Conservation (phyloP, 64 coral and sea anemone genomes). For the Pocillopora verrucosa region DNA sequence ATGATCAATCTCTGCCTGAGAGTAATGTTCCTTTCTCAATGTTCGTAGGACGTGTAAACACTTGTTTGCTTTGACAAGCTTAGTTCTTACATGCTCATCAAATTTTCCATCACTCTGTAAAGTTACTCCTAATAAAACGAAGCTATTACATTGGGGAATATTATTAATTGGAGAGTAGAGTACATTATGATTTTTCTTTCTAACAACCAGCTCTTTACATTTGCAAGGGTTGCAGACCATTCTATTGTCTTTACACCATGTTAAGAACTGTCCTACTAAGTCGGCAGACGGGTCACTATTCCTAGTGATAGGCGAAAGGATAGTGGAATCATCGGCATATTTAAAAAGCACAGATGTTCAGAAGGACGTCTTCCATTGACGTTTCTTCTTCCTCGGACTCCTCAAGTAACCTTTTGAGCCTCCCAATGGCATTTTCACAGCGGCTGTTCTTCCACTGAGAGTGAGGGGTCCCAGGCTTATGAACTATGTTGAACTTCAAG, state of each 20-base stretch:
- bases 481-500: slow-evolving; percentile 80
- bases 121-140: slow-evolving; percentile 60
- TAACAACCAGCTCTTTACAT: slow-evolving; percentile 81
- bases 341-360: too few species aligned
- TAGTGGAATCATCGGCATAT: too few species aligned
- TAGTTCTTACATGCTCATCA: background rate
- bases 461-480: slow-evolving; percentile 58
- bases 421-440: too few species aligned
- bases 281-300: slow-evolving; percentile 47
- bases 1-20: too few species aligned
- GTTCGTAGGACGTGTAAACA: too few species aligned
- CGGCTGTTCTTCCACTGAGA: too few species aligned
- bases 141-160: slow-evolving; percentile 63
- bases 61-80: too few species aligned
- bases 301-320: slow-evolving; percentile 50
- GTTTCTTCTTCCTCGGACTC: too few species aligned
- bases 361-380: too few species aligned
- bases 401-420: too few species aligned
- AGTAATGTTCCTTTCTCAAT: too few species aligned
- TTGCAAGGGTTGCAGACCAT: slow-evolving; percentile 71
- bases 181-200: slow-evolving; percentile 48
- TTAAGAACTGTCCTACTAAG: slow-evolving; percentile 58
- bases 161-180: slow-evolving; percentile 55
- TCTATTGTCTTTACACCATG: slow-evolving; percentile 70
- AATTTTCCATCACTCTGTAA: slow-evolving; percentile 69